Conservation (phyloP, 1,140 invertebrate genomes). For the Papilio machaon region DNA sequence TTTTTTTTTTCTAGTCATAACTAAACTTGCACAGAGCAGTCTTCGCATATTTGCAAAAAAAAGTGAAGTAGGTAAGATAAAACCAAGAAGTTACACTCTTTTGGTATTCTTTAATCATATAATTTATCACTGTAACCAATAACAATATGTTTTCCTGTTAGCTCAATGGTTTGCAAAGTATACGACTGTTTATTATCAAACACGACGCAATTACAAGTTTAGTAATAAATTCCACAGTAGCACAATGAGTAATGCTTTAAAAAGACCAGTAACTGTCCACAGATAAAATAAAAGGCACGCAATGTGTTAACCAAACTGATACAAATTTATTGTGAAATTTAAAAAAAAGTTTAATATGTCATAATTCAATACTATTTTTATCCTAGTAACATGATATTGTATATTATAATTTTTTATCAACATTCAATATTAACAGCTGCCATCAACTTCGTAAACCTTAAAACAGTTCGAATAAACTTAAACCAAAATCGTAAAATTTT, state of each 20-base stretch:
- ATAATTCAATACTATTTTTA: slow-evolving; percentile 13
- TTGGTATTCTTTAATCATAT: neutral
- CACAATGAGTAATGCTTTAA: slow-evolving; percentile 12
- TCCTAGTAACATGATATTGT: neutral
- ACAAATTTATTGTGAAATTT: slow-evolving; percentile 2
- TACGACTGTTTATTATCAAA: slow-evolving; percentile 1
- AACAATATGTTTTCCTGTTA: neutral
- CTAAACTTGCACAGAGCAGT: no score
- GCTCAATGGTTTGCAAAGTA: neutral
- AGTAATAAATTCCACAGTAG: slow-evolving; percentile 25
- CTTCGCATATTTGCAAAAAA: no score
- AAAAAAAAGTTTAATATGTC: neutral
- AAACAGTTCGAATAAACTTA: neutral
- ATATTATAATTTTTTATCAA: neutral
- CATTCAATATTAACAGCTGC: neutral
- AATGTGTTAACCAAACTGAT: slow-evolving; percentile 18
- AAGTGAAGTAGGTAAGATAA: no score
- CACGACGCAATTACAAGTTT: slow-evolving; percentile 17
- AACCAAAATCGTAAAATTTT: neutral
- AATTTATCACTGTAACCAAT: neutral
- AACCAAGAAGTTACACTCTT: no score
- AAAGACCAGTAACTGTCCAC: slow-evolving; percentile 31
- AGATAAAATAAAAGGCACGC: neutral
- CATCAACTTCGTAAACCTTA: neutral
- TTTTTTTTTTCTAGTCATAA: no score